These are phyloP conservation scores for Theodoxus fluviatilis DNA, from an alignment of 2,888 invertebrate species.

Conservation along the genomic window DNA sequence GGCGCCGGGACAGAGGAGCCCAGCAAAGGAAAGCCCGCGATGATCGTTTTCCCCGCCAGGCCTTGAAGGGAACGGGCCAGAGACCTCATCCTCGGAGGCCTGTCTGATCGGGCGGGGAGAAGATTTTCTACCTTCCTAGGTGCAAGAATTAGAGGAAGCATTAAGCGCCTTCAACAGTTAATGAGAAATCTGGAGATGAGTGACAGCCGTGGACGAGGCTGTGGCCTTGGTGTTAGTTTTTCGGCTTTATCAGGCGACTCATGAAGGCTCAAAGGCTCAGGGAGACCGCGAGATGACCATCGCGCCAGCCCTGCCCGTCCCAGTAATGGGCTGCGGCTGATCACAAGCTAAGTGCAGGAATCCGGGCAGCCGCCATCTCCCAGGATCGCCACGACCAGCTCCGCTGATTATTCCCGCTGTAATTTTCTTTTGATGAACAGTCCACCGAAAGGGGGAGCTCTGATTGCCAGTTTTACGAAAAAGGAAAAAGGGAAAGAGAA, in stretches of 20 bases:
- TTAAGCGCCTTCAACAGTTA: conserved; percentile 36
- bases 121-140: conserved; percentile 30
- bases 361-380: background rate
- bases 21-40: conserved; percentile 28
- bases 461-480: too few species aligned
- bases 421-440: conserved; percentile 10
- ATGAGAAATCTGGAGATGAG: conserved; percentile 39
- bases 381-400: background rate
- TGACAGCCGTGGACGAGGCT: conserved; percentile 35
- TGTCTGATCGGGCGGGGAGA: conserved; percentile 20
- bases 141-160: conserved; percentile 33
- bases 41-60: conserved; percentile 28
- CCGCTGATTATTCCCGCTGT: background rate
- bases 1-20: conserved; percentile 29
- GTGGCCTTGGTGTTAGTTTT: conserved; percentile 38
- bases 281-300: conserved; percentile 28
- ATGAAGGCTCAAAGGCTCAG: conserved; percentile 32
- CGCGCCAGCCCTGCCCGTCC: too few species aligned
- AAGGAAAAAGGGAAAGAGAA: too few species aligned
- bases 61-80: conserved; percentile 24
- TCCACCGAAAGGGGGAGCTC: too few species aligned
- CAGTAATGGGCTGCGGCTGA: too few species aligned
- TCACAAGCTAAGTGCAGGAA: conserved; percentile 7
- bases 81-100: conserved; percentile 8
- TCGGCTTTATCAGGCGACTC: conserved; percentile 34